These are phyloP conservation scores for Dendrolimus kikuchii DNA, from an alignment of 1,140 invertebrate genomes.

Conservation along the genomic window DNA sequence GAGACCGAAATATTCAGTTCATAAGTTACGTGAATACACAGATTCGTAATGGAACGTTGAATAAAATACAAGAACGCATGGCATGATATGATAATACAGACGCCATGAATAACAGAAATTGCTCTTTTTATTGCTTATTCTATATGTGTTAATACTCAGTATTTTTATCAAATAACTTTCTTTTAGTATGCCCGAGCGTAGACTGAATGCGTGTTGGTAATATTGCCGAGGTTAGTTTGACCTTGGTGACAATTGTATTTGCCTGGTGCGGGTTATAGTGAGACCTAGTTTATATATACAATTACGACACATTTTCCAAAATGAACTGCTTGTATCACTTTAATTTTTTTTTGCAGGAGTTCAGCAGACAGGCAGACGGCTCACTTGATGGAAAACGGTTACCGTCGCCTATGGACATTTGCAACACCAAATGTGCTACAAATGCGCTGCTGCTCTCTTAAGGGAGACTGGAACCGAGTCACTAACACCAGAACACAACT, in stretches of 20 bases:
- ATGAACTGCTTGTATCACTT: too few relatives aligned
- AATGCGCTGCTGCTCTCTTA: too few relatives aligned
- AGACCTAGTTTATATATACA: too few relatives aligned
- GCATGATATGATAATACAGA: slow-evolving; percentile 32
- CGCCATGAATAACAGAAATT: slow-evolving; percentile 44
- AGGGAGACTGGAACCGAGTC: too few relatives aligned
- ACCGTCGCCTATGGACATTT: too few relatives aligned
- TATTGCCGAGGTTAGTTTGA: slow-evolving; percentile 7
- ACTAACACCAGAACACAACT: too few relatives aligned
- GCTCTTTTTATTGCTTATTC: slow-evolving; percentile 32
- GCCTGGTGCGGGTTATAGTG: too few relatives aligned
- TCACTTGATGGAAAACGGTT: too few relatives aligned
- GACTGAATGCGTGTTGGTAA: slow-evolving; percentile 13
- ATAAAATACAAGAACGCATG: slow-evolving; percentile 31
- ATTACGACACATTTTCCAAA: too few relatives aligned
- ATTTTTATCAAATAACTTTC: slow-evolving; percentile 13
- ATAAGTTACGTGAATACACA: slow-evolving; percentile 24
- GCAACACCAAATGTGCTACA: too few relatives aligned
- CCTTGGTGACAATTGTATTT: neutral
- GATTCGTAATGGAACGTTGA: slow-evolving; percentile 15
- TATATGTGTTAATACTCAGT: neutral
- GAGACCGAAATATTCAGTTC: slow-evolving; percentile 47
- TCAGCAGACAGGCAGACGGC: too few relatives aligned
- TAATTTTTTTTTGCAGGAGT: too few relatives aligned
- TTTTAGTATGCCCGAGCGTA: slow-evolving; percentile 13